These are phyloP conservation scores for Gymnoscopelus braueri DNA, from an alignment of 2,797 vertebrate genomes.

Conservation along the genomic window DNA sequence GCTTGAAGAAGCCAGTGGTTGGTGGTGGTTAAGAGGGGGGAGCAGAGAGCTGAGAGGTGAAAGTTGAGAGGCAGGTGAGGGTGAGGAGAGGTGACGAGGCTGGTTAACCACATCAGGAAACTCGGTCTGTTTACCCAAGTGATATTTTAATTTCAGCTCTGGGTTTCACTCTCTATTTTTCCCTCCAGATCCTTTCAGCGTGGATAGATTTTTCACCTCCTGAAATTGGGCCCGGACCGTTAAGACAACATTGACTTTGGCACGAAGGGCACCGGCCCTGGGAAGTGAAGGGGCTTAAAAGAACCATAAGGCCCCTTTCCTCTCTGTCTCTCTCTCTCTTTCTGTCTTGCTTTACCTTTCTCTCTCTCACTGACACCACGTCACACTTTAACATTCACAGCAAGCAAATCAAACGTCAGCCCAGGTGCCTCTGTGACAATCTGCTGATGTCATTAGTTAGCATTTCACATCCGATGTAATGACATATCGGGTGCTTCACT, in stretches of 20 bases:
- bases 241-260: constrained; percentile 77
- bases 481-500: too few relatives aligned
- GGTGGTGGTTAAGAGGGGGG: not conserved
- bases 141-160: constrained; percentile 63
- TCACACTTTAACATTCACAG: constrained; percentile 38
- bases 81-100: constrained; percentile 47
- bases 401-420: constrained; percentile 17
- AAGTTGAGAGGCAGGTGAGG: constrained; percentile 53
- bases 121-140: constrained; percentile 63
- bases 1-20: constrained; percentile 9
- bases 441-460: constrained; percentile 41
- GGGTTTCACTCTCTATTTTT: constrained; percentile 33
- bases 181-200: constrained; percentile 41
- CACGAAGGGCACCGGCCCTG: constrained; percentile 29
- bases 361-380: constrained; percentile 38
- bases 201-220: constrained; percentile 46
- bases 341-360: constrained; percentile 14
- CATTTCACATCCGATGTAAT: too few relatives aligned
- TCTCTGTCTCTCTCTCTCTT: constrained; percentile 11
- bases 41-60: constrained; percentile 40
- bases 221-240: constrained; percentile 48
- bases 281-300: constrained; percentile 61
- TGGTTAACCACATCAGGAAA: constrained; percentile 64
- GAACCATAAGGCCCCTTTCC: constrained; percentile 35
- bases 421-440: not conserved